Evolutionary conservation across 1,140 invertebrate genomes (phyloP).

Genomic region (Zophobas atratus): DNA sequence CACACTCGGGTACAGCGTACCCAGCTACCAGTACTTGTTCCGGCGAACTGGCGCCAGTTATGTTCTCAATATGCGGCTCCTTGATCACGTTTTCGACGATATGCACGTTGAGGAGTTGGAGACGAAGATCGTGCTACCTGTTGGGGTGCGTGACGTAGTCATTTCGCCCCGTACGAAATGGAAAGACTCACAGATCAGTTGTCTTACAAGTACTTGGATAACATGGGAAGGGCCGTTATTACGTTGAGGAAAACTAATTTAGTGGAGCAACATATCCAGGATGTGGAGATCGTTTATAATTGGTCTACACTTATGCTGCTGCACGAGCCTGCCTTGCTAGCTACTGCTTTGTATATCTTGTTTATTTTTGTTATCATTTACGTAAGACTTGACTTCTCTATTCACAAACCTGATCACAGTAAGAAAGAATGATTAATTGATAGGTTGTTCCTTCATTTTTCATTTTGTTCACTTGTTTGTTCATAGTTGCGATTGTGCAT

Average conservation of each 20-base stretch:
- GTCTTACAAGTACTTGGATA: conserved; percentile 97
- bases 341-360: conserved; percentile 90
- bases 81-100: conserved; percentile 98
- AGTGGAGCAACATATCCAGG: conserved; percentile 97
- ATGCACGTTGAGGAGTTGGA: conserved; percentile 94
- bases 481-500: conserved; percentile 20
- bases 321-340: conserved; percentile 93
- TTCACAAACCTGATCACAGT: conserved; percentile 69
- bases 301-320: conserved; percentile 91
- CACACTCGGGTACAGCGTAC: conserved; percentile 94
- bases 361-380: conserved; percentile 96
- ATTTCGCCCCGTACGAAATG: conserved; percentile 89
- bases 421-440: conserved; percentile 61
- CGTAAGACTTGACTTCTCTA: conserved; percentile 96
- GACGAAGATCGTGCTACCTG: conserved; percentile 95
- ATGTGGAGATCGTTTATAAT: conserved; percentile 88
- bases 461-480: conserved; percentile 39
- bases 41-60: conserved; percentile 81
- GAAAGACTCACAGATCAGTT: conserved; percentile 81
- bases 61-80: conserved; percentile 90
- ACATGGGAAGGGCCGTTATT: conserved; percentile 92
- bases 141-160: conserved; percentile 88
- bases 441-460: conserved; percentile 18
- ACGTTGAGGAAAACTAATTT: conserved; percentile 90
- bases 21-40: conserved; percentile 96